Evolutionary conservation across 1,140 invertebrate species (phyloP).

Genomic region (Ectropis grisescens): DNA sequence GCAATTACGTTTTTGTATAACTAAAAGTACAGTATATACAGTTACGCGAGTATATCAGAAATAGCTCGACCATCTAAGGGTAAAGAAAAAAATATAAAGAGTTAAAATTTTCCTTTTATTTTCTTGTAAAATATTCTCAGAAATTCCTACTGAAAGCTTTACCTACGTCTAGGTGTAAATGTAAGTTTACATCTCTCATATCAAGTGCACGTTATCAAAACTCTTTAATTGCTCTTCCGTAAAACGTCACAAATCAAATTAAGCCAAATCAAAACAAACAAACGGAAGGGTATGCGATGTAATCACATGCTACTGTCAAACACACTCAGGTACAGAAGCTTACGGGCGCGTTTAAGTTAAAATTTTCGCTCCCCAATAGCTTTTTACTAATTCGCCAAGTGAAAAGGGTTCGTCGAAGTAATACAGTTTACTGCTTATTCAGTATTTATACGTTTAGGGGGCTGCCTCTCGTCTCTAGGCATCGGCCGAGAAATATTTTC

Average conservation of each 20-base stretch:
- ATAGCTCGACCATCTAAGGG: too few species aligned
- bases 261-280: conserved; percentile 61
- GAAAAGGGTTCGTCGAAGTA: conserved; percentile 69
- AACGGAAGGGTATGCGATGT: conserved; percentile 52
- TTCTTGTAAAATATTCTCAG: too few species aligned
- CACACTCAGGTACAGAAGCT: conserved; percentile 54
- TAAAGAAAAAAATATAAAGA: too few species aligned
- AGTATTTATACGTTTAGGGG: conserved; percentile 64
- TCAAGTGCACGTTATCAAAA: too few species aligned
- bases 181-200: too few species aligned
- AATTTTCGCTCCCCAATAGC: conserved; percentile 68
- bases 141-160: too few species aligned
- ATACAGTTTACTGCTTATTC: conserved; percentile 70
- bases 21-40: too few species aligned
- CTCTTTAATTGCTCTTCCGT: conserved; percentile 6
- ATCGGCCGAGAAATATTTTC: conserved; percentile 28
- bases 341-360: conserved; percentile 63
- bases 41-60: too few species aligned
- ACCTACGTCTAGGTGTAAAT: too few species aligned
- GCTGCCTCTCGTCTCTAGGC: conserved; percentile 50
- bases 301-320: conserved; percentile 66
- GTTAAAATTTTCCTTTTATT: too few species aligned
- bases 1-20: too few species aligned
- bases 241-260: conserved; percentile 64
- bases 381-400: conserved; percentile 71